Conservation (phyloP, 1,140 invertebrate genomes). For the Andrena cerasifolii region DNA sequence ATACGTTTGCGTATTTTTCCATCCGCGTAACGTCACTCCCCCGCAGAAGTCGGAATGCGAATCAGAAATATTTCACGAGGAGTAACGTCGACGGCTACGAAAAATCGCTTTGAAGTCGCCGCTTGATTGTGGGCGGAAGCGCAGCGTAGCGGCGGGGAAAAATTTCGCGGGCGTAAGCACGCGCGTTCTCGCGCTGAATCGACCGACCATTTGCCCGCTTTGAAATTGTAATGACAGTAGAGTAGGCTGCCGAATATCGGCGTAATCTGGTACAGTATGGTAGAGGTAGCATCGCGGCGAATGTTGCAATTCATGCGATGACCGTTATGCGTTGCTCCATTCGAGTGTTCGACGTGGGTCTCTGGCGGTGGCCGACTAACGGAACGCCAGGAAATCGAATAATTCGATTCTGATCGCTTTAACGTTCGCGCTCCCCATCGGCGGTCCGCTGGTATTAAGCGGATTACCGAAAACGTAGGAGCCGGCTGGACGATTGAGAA, state of each 20-base stretch:
- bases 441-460: conserved; percentile 57
- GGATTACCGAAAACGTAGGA: conserved; percentile 68
- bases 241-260: conserved; percentile 18
- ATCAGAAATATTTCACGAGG: conserved; percentile 46
- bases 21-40: neutral
- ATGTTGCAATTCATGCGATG: conserved; percentile 50
- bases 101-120: conserved; percentile 48
- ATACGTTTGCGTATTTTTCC: conserved; percentile 20
- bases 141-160: conserved; percentile 22
- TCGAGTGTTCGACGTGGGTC: conserved; percentile 27
- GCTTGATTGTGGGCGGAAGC: neutral
- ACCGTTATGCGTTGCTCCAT: conserved; percentile 63
- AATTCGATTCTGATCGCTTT: conserved; percentile 68
- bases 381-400: conserved; percentile 63
- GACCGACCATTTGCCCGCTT: conserved; percentile 28
- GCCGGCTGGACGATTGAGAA: conserved; percentile 45
- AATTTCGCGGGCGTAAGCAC: conserved; percentile 34
- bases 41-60: neutral
- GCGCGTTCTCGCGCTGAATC: conserved; percentile 13
- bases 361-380: conserved; percentile 25
- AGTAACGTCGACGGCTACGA: conserved; percentile 36
- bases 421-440: conserved; percentile 52
- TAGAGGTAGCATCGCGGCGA: conserved; percentile 17
- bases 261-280: conserved; percentile 37
- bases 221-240: conserved; percentile 44